Percentiles rank a stretch among this genome's conserved stretches.
Evolutionary conservation across 2,888 invertebrate species (phyloP).

Genomic region (Gryllus longicercus): DNA sequence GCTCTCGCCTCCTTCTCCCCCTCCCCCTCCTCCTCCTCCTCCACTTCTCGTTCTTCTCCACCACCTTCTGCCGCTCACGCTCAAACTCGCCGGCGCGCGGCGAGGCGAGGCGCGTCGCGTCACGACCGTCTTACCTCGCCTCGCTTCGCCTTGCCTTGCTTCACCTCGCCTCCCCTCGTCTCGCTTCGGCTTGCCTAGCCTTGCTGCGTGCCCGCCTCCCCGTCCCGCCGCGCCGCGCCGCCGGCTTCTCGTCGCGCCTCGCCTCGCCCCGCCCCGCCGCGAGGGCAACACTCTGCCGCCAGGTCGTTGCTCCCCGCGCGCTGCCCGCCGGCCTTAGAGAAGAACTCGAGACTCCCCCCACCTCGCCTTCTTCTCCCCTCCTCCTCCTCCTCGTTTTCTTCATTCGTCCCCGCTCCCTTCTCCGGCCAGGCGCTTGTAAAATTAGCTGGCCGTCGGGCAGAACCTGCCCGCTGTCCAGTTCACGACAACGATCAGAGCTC

Average conservation of each 20-base stretch:
- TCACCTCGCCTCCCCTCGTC: too few species aligned
- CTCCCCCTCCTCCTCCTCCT: conserved; percentile 20
- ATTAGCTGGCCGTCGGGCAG: background rate
- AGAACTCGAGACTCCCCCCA: conserved; percentile 1
- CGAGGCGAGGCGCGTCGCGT: conserved; percentile 5
- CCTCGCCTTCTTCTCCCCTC: conserved; percentile 18
- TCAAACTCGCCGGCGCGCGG: background rate
- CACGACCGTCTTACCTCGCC: background rate
- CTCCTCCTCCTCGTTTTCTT: too few species aligned
- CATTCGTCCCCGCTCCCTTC: background rate
- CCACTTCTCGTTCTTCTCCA: too few species aligned
- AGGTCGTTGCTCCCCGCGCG: conserved; percentile 20
- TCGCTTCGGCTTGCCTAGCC: too few species aligned
- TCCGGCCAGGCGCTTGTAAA: conserved; percentile 20
- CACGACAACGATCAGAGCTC: background rate
- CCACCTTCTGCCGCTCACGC: background rate
- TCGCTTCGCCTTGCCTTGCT: background rate
- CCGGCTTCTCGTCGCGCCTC: too few species aligned
- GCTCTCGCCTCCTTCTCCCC: conserved; percentile 5
- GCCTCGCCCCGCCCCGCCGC: background rate
- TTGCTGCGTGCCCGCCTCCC: too few species aligned
- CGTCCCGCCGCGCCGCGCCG: too few species aligned
- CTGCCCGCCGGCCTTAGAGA: conserved; percentile 12
- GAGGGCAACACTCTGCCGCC: background rate
- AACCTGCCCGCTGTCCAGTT: conserved; percentile 3